These are phyloP conservation scores for Cyanocitta stelleri DNA, from an alignment of 2,113 vertebrate genomes.

Conservation along the genomic window DNA sequence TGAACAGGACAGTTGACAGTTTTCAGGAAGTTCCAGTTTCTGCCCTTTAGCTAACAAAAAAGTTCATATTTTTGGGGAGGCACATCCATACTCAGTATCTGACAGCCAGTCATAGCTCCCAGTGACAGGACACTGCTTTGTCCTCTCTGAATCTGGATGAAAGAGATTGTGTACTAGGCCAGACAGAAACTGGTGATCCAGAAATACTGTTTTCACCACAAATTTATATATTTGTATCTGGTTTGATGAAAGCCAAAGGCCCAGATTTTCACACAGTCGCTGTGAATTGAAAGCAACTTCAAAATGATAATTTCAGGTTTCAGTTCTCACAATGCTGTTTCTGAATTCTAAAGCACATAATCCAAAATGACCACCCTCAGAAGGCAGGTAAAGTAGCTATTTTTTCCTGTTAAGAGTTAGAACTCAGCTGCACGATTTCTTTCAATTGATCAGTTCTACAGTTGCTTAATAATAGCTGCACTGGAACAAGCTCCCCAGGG, in stretches of 20 bases:
- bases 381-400: neutral
- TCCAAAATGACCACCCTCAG: neutral
- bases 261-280: neutral
- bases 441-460: neutral
- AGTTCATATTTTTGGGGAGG: neutral
- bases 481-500: neutral
- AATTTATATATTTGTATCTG: neutral
- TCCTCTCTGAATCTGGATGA: neutral
- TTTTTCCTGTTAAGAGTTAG: neutral
- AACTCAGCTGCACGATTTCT: neutral
- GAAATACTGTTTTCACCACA: neutral
- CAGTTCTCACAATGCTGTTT: neutral
- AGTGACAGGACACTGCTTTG: neutral
- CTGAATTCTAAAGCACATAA: neutral
- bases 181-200: neutral
- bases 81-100: neutral
- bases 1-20: neutral
- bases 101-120: neutral
- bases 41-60: neutral
- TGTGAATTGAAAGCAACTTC: neutral
- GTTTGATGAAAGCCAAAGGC: neutral
- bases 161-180: neutral
- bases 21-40: neutral
- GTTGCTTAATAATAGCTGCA: neutral
- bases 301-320: neutral